These are phyloP conservation scores for Conomelus anceps DNA, from an alignment of 2,888 invertebrate species.

Conservation along the genomic window DNA sequence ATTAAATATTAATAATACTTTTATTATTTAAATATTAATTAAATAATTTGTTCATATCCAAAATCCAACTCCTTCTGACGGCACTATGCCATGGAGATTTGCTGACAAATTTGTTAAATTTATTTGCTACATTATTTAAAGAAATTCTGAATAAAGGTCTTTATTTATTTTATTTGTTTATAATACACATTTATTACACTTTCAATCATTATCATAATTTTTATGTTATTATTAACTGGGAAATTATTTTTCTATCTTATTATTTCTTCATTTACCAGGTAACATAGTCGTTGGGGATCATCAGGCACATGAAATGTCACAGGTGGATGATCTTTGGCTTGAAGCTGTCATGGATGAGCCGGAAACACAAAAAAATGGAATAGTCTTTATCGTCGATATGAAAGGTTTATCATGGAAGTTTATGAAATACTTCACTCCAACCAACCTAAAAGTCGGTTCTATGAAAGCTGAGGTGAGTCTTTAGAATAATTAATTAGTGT, in stretches of 20 bases:
- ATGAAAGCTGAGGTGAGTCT: conserved; percentile 30
- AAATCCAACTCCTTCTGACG: no score
- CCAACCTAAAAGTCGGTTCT: conserved; percentile 28
- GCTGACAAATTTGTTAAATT: no score
- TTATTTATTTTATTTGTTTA: no score
- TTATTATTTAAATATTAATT: no score
- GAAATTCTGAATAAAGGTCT: no score
- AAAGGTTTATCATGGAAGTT: conserved; percentile 30
- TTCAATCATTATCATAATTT: not conserved
- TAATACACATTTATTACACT: no score
- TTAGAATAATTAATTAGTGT: no score
- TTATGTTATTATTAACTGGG: not conserved
- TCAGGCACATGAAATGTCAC: conserved; percentile 37
- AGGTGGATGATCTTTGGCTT: conserved; percentile 42
- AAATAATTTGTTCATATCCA: no score
- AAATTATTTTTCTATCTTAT: not conserved
- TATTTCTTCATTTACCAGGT: conserved; percentile 22
- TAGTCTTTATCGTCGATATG: conserved; percentile 42
- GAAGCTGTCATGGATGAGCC: conserved; percentile 40
- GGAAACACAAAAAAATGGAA: conserved; percentile 39
- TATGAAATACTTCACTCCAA: conserved; percentile 30
- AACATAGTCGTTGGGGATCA: conserved; percentile 30
- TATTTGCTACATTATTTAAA: no score
- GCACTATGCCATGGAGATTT: no score
- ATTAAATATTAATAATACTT: no score